These are phyloP conservation scores for Puntigrus tetrazona DNA, from an alignment of 2,113 vertebrate species.

Conservation along the genomic window DNA sequence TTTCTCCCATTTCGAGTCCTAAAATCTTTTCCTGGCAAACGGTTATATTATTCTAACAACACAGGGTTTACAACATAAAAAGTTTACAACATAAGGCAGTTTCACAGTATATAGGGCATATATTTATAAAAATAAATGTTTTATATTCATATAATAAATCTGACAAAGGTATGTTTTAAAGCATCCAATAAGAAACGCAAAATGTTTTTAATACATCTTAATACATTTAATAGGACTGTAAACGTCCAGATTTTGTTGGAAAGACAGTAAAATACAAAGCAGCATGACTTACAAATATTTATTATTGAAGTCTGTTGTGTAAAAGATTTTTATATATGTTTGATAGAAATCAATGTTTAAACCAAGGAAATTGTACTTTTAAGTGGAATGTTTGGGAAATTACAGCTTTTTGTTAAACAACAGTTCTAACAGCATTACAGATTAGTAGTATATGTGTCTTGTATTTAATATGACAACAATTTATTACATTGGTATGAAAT, in stretches of 20 bases:
- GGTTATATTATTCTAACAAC: neutral
- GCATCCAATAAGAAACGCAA: neutral
- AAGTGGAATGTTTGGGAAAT: neutral
- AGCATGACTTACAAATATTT: neutral
- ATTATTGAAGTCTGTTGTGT: neutral
- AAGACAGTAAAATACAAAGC: neutral
- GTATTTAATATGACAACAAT: neutral
- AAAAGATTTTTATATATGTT: neutral
- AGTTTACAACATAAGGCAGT: neutral
- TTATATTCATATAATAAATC: neutral
- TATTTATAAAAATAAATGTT: neutral
- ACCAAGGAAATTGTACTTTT: neutral
- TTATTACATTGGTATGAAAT: neutral
- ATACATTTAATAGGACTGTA: neutral
- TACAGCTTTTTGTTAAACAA: neutral
- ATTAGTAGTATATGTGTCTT: neutral
- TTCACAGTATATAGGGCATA: neutral
- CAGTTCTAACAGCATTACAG: neutral
- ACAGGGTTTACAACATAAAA: neutral
- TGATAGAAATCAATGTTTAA: neutral
- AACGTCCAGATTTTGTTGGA: slow-evolving; percentile 5
- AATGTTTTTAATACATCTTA: no score
- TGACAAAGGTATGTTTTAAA: neutral
- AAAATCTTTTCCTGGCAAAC: neutral
- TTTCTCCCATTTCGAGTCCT: neutral